A percentile compares a stretch with the other conserved stretches of the same genome.
phyloP scores from a whole-genome alignment of 2,888 invertebrate species.

The Drosophila koepferae region DNA sequence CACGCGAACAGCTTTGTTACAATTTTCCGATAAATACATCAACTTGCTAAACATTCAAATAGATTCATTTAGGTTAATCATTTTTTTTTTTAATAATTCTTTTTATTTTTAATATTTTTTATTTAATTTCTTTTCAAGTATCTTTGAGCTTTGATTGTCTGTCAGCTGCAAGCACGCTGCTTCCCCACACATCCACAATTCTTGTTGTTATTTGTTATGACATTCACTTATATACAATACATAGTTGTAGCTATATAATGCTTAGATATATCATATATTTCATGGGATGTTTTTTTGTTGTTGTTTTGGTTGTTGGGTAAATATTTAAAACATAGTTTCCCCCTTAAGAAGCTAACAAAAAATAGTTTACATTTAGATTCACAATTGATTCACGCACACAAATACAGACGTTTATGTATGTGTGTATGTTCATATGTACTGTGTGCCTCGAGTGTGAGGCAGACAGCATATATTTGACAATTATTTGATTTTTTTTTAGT shows the following conservation, averaged over 20 bases:
- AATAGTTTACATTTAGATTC: slow-evolving; percentile 27
- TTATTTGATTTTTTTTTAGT: slow-evolving; percentile 6
- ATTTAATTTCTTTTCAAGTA: slow-evolving; percentile 14
- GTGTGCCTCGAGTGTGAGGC: slow-evolving; percentile 31
- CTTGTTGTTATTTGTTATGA: slow-evolving; percentile 14
- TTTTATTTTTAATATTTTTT: neutral
- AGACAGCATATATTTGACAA: slow-evolving; percentile 19
- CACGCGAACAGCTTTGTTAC: slow-evolving; percentile 36
- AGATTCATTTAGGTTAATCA: neutral
- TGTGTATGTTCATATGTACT: neutral
- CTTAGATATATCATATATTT: neutral
- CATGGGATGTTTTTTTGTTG: neutral
- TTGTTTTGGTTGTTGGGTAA: slow-evolving; percentile 15
- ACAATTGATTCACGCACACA: slow-evolving; percentile 27
- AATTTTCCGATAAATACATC: slow-evolving; percentile 22
- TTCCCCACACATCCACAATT: slow-evolving; percentile 17
- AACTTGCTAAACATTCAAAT: slow-evolving; percentile 48
- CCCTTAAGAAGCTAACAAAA: slow-evolving; percentile 44
- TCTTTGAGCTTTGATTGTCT: slow-evolving; percentile 76
- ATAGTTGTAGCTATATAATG: neutral
- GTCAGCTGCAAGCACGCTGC: slow-evolving; percentile 73
- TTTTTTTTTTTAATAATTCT: neutral
- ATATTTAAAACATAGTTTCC: slow-evolving; percentile 43
- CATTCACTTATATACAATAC: slow-evolving; percentile 28
- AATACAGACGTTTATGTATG: neutral